Evolutionary conservation across 2,113 vertebrate species (phyloP), one percentile per base, ranked within the genome.

Genomic region (Rissa tridactyla): DNA sequence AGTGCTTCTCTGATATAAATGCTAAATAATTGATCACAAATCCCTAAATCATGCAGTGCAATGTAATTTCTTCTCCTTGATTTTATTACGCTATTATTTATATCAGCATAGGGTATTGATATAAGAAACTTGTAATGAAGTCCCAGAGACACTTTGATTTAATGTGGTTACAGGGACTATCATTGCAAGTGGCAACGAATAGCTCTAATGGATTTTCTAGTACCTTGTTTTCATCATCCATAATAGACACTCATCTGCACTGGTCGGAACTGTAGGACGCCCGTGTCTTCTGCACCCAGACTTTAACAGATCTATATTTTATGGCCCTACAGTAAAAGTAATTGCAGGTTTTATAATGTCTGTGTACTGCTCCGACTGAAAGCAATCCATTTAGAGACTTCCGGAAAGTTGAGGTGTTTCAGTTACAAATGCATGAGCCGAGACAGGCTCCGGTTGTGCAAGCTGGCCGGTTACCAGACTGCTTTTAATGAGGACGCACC

Each of bases 301-400:
- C 92, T 97, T 97, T 94, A 94, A 97, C 95, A 97, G 96, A 92
- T 97, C 95, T 94, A 86, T 97, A 96, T 96, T 98, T 98, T 97
- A 98, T 98, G 91, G 90, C 90, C 95, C 73, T 95, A 97, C 94
- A 96, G 94, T 96, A 96, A 97, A 96, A 95, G 90, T 96, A 97
- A 97, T 97, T 98, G 94, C 89, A 96, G 95, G 89, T 88, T 98
- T 97, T 97, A 95, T 88, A 82, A 91, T 82, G 93, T 90, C 94
- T 95, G 73, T 91, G 88, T 66, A 75, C 93, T 83, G 78, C 89
- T 93, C 88, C 9, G 5, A 96, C 97, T 91, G 91, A 98, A 97
- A 98, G 94, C 95, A 97, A 96, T 97, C 87, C 94, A 96, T 96
- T 96, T 97, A 97, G 96, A 97, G 87, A 72, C 77, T 97, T 97